Evolutionary conservation across 2,113 vertebrate genomes (phyloP), one percentile per base, ranked within the genome.

Genomic region (Upupa epops): DNA sequence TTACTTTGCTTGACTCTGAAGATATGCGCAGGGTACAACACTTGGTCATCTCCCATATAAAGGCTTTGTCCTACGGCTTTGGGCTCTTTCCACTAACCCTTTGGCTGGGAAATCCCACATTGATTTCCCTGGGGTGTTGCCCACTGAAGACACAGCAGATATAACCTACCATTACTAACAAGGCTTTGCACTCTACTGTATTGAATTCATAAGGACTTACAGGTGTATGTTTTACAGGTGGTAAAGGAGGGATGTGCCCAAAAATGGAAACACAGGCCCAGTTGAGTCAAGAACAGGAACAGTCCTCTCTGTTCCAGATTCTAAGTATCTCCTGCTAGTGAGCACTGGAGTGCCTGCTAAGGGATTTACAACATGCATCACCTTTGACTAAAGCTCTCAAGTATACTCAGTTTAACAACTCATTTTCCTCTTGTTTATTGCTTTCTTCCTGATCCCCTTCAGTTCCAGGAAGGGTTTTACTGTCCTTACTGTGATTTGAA

Each of bases 381-480:
- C 54, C 64, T 86, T 66, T 59, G 88, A 66, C 75, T 88, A 69
- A 78, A 73, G 32, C 83, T 86, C 42, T 93, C 29, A 61, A 60
- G 46, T 49, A 29, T 18, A 45, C 28, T 83, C 37, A 45, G 8
- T 73, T 85, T 69, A 80, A 36, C 22, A 85, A 66, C 26, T 80
- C 0, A 0, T 68, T 74, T 91, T 28, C 48, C 34, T 82, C 73
- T 69, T 86, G 56, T 86, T 82, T 89, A 72, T 90, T 82, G 45
- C 83, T 68, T 90, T 89, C 22, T 56, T 91, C 59, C 59, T 59
- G 56, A 85, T 87, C 84, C 40, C 40, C 60, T 91, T 88, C 81
- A 89, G 1, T 94, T 93, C 78, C 58, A 48, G 55, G 45, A 82
- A 82, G 48, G 86, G 56, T 73, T 96, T 92, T 89, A 59, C 68